Evolutionary conservation across 2,797 vertebrate species (phyloP).

Genomic region (Amniataba percoides): DNA sequence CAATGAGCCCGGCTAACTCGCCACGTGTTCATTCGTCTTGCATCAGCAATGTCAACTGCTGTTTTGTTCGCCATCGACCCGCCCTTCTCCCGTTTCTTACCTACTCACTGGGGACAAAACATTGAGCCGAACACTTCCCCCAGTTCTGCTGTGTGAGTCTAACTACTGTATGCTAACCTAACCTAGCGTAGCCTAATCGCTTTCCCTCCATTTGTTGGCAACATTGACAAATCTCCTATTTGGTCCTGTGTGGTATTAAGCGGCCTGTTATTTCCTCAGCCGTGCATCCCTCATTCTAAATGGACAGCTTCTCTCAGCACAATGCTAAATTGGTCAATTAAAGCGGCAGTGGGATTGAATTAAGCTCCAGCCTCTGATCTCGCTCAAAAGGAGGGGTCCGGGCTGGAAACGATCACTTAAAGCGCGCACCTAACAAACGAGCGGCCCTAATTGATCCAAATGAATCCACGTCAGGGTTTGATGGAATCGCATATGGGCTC

Average conservation of each 20-base stretch:
- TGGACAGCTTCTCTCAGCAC: conserved; percentile 85
- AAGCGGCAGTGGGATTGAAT: conserved; percentile 85
- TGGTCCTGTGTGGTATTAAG: conserved; percentile 81
- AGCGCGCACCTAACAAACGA: conserved; percentile 81
- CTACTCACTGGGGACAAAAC: conserved; percentile 29
- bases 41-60: conserved; percentile 48
- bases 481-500: conserved; percentile 72
- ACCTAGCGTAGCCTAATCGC: conserved; percentile 66
- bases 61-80: conserved; percentile 46
- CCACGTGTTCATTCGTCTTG: conserved; percentile 47
- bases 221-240: conserved; percentile 79
- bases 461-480: conserved; percentile 80
- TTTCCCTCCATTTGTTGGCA: conserved; percentile 73
- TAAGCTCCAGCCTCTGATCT: conserved; percentile 82
- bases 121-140: conserved; percentile 28
- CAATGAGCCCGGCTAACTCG: conserved; percentile 38
- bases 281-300: conserved; percentile 83
- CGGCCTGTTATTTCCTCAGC: conserved; percentile 83
- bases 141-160: conserved; percentile 33
- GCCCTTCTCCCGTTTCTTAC: conserved; percentile 12
- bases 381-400: conserved; percentile 70
- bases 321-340: conserved; percentile 88
- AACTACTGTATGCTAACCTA: conserved; percentile 59
- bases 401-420: conserved; percentile 82
- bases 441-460: conserved; percentile 84